Conservation (phyloP, 2,113 vertebrate genomes). For the Platichthys flesus region DNA sequence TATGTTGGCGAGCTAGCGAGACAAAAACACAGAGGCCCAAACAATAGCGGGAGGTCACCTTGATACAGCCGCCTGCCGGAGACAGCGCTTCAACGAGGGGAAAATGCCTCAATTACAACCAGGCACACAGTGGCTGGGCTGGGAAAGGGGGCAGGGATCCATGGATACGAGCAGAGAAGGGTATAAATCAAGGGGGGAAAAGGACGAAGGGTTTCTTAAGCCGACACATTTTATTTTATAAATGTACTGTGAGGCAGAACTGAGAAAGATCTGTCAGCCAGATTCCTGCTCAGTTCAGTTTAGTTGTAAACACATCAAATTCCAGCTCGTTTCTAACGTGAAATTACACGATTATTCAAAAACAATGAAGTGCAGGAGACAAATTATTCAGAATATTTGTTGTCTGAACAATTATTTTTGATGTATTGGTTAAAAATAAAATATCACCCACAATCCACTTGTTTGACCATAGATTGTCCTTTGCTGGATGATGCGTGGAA, state of each 20-base stretch:
- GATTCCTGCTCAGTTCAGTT: conserved; percentile 2
- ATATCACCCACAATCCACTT: background rate
- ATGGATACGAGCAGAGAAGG: background rate
- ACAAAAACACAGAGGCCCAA: conserved; percentile 70
- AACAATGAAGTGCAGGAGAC: background rate
- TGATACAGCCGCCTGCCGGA: conserved; percentile 73
- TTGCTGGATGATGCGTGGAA: background rate
- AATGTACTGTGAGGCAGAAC: background rate
- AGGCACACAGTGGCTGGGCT: conserved; percentile 27
- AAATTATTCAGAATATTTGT: background rate
- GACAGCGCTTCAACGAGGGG: conserved; percentile 57
- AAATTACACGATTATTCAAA: too few species aligned
- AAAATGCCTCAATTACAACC: conserved; percentile 80
- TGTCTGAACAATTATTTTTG: background rate
- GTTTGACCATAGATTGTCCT: background rate
- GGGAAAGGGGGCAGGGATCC: conserved; percentile 1
- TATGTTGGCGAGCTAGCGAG: conserved; percentile 65
- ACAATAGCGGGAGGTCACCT: conserved; percentile 79
- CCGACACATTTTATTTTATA: conserved; percentile 10
- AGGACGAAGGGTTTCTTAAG: conserved; percentile 11
- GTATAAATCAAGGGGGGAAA: conserved; percentile 13
- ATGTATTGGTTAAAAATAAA: background rate
- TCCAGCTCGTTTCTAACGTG: background rate
- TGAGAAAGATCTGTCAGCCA: background rate
- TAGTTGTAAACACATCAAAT: background rate